Evolutionary conservation across 2,888 invertebrate genomes (phyloP).

Genomic region (Melanostoma mellinum): DNA sequence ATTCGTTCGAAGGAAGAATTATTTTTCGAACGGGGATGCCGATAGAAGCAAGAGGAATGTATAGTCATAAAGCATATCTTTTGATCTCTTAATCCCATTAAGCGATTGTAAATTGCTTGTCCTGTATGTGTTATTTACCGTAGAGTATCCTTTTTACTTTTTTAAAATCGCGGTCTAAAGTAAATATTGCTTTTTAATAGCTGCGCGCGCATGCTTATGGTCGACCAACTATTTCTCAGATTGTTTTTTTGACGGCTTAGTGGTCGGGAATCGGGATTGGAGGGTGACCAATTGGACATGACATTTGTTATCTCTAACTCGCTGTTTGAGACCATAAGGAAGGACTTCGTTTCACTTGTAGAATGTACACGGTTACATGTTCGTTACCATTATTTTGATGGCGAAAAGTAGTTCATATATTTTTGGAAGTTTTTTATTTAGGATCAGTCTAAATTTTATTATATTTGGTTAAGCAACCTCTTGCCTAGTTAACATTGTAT

Average conservation of each 20-base stretch:
- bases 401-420: no score
- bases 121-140: conserved; percentile 22
- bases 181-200: conserved; percentile 66
- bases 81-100: conserved; percentile 71
- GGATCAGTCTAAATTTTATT: no score
- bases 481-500: no score
- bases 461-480: no score
- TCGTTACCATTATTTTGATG: no score
- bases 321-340: no score
- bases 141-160: conserved; percentile 25
- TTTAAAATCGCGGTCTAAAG: conserved; percentile 46
- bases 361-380: no score
- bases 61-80: conserved; percentile 23
- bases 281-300: conserved; percentile 67
- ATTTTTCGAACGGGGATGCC: conserved; percentile 20
- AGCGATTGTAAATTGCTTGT: conserved; percentile 62
- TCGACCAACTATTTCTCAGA: neutral
- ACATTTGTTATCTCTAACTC: neutral
- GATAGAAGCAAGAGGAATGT: conserved; percentile 54
- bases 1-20: neutral
- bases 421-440: no score
- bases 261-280: neutral
- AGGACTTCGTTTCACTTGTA: no score
- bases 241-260: neutral
- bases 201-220: conserved; percentile 27